Percentiles rank a stretch among this genome's conserved stretches.
Evolutionary conservation across 1,140 invertebrate species (phyloP).

Genomic region (Helicorthomorpha holstii): DNA sequence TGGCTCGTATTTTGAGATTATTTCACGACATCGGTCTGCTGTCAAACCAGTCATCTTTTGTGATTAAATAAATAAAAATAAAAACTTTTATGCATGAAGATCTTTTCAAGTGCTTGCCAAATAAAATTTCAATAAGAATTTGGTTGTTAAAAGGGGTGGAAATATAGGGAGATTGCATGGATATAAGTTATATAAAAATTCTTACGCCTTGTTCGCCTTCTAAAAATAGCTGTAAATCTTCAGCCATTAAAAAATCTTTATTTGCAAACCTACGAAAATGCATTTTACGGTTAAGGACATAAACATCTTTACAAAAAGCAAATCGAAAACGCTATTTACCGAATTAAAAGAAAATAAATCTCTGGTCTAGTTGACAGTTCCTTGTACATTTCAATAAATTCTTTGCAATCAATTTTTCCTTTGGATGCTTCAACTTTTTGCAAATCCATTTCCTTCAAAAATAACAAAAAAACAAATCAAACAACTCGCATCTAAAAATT

Average conservation of each 20-base stretch:
- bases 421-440: constrained; percentile 28
- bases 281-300: neutral
- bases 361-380: constrained; percentile 43
- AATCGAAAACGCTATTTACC: constrained; percentile 22
- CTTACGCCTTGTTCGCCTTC: constrained; percentile 46
- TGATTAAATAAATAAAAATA: constrained; percentile 7
- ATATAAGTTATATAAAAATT: constrained; percentile 9
- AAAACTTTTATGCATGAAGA: too few relatives aligned
- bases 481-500: neutral
- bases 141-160: too few relatives aligned
- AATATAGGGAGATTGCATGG: too few relatives aligned
- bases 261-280: constrained; percentile 35
- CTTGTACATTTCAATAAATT: constrained; percentile 43
- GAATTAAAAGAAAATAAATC: constrained; percentile 43
- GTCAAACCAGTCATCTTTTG: constrained; percentile 35
- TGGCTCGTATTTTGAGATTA: constrained; percentile 40
- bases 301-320: neutral
- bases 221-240: constrained; percentile 41
- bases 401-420: constrained; percentile 34
- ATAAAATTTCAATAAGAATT: too few relatives aligned
- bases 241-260: constrained; percentile 40
- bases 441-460: constrained; percentile 31
- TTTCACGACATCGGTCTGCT: constrained; percentile 31
- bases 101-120: too few relatives aligned
- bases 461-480: constrained; percentile 4